Base-by-base conservation (phyloP, 2,888 invertebrate genomes). In the Orthosia gothica region DNA sequence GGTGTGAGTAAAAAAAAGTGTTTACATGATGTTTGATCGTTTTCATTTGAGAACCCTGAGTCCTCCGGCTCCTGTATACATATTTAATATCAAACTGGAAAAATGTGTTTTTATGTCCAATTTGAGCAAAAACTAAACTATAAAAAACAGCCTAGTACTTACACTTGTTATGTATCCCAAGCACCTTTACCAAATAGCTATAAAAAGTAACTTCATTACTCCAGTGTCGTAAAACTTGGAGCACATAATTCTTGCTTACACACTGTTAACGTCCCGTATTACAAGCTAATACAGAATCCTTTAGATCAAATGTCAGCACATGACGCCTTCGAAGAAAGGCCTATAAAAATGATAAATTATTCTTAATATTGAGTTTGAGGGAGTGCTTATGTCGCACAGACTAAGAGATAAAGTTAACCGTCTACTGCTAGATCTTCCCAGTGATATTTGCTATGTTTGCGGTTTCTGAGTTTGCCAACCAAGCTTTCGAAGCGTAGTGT, bases 281-380 rank as follows among this genome's bases (percentile, higher is more conserved):
- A 83, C 72, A 71, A 65, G 67, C 74, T 79, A 70, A 70, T 70
- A 78, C 70, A 75, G 63, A 75, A 74, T 67, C 68, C 47, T 63
- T 59, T 26, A 57, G 59, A 70, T 83, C 71, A 79, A 57, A 82
- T 67, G 50, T 79, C 66, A 47, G 32, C 52, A 70, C n/a, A 15
- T 20, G 52, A 57, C 40, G 67, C 47, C 47, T 67, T 49, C 61
- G 23, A 73, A 84, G 88, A 86, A 80, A 62, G 68, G 85, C 82
- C 86, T 82, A 89, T 90, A 91, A 89, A 87, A 87, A 83, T 89
- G 87, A 91, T 89, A 86, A 73, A 76, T 72, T 76, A 74, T 76
- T 74, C 64, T 64, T 76, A 74, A 64, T 76, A 80, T 80, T 16
- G 71, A 45, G 16, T 73, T 54, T 49, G 73, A 59, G 16, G 16